phyloP scores from a whole-genome alignment of 2,113 vertebrate genomes.

The Pelusios castaneus region DNA sequence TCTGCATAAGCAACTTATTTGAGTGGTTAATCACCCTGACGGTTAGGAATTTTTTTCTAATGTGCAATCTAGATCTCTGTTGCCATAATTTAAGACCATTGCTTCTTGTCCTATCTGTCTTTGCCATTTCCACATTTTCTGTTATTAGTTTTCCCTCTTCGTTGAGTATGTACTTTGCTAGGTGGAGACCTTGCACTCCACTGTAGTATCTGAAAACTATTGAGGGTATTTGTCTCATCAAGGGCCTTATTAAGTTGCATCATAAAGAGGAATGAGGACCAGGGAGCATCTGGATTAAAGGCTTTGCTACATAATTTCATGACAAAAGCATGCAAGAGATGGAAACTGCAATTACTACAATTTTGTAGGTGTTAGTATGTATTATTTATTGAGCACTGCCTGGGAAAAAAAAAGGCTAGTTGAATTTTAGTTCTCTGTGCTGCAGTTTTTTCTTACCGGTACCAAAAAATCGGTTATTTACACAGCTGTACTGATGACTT shows the following conservation, averaged over 20 bases:
- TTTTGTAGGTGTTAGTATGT: neutral
- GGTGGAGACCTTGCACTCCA: neutral
- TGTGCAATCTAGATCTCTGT: too few relatives aligned
- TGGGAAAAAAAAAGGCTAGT: neutral
- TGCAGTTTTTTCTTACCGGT: neutral
- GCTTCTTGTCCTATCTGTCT: too few relatives aligned
- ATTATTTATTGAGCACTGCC: neutral
- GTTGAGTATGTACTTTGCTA: neutral
- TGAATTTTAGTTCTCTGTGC: neutral
- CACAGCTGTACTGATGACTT: neutral
- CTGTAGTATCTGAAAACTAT: neutral
- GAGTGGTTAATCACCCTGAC: too few relatives aligned
- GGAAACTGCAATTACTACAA: neutral
- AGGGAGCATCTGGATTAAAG: neutral
- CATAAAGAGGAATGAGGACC: neutral
- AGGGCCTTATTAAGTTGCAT: accelerated
- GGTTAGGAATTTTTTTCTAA: too few relatives aligned
- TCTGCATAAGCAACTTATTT: too few relatives aligned
- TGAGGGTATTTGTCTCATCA: neutral
- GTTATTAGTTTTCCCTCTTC: too few relatives aligned
- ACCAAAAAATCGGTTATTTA: too few relatives aligned
- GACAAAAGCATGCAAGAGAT: neutral
- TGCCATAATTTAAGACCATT: too few relatives aligned
- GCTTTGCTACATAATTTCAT: neutral
- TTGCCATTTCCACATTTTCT: too few relatives aligned